Evolutionary conservation across 2,888 invertebrate genomes (phyloP).

Genomic region (Pandemis heparana): DNA sequence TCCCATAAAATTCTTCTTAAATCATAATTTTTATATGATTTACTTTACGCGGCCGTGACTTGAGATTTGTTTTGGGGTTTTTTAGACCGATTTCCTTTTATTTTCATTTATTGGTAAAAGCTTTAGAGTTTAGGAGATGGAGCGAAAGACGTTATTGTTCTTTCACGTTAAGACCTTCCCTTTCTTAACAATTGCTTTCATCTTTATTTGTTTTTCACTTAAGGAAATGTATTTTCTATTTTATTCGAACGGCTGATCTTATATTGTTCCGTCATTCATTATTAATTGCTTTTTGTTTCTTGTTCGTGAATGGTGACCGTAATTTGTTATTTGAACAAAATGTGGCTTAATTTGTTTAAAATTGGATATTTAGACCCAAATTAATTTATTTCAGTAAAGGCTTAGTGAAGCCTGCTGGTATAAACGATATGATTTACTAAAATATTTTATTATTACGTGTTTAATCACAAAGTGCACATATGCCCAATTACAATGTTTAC

Average conservation of each 20-base stretch:
- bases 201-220: neutral
- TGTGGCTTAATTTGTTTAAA: neutral
- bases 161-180: neutral
- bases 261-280: neutral
- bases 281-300: slow-evolving; percentile 10
- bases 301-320: neutral
- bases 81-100: neutral
- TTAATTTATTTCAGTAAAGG: neutral
- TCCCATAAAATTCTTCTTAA: neutral
- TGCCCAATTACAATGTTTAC: too few relatives aligned
- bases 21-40: neutral
- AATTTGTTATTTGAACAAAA: neutral
- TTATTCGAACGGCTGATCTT: slow-evolving; percentile 4
- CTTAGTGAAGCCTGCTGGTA: neutral
- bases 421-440: neutral
- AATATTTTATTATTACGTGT: neutral
- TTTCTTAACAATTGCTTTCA: slow-evolving; percentile 2
- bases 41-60: neutral
- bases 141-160: neutral
- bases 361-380: neutral
- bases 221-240: neutral
- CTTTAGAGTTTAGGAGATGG: neutral
- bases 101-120: neutral
- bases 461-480: too few relatives aligned
- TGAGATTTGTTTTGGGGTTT: neutral